Conservation (phyloP, 1,140 invertebrate genomes). For the Euwallacea similis region DNA sequence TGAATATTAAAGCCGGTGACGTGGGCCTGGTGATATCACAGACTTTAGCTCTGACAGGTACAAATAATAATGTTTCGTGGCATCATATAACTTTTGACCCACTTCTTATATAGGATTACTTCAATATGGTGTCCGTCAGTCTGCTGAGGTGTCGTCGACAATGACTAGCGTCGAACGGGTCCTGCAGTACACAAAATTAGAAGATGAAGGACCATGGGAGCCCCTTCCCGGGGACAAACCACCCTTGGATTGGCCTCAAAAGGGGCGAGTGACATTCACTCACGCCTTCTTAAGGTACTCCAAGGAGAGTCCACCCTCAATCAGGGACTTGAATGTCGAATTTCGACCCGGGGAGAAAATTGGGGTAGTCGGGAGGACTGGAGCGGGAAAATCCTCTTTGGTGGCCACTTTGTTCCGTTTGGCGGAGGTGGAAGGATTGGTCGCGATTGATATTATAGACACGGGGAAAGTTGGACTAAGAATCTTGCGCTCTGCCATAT, state of each 20-base stretch:
- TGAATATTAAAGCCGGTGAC: slow-evolving; percentile 57
- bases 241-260: slow-evolving; percentile 68
- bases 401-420: slow-evolving; percentile 74
- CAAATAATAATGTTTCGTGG: not conserved
- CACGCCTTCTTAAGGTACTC: slow-evolving; percentile 65
- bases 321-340: slow-evolving; percentile 69
- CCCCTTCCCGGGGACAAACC: slow-evolving; percentile 57
- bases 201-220: slow-evolving; percentile 61
- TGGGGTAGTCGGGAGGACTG: slow-evolving; percentile 66
- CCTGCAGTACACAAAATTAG: slow-evolving; percentile 73
- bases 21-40: slow-evolving; percentile 86
- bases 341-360: slow-evolving; percentile 71
- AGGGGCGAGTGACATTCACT: slow-evolving; percentile 68
- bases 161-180: slow-evolving; percentile 82
- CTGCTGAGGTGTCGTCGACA: slow-evolving; percentile 71
- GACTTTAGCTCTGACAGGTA: slow-evolving; percentile 68
- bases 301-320: slow-evolving; percentile 58
- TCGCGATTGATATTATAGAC: slow-evolving; percentile 72
- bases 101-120: slow-evolving; percentile 63
- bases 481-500: slow-evolving; percentile 73
- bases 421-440: slow-evolving; percentile 64
- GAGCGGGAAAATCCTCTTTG: slow-evolving; percentile 81
- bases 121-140: slow-evolving; percentile 81
- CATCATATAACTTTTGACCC: not conserved
- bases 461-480: slow-evolving; percentile 66